Base-by-base conservation (phyloP, 2,888 invertebrate genomes). In the Polylopha cassiicola region DNA sequence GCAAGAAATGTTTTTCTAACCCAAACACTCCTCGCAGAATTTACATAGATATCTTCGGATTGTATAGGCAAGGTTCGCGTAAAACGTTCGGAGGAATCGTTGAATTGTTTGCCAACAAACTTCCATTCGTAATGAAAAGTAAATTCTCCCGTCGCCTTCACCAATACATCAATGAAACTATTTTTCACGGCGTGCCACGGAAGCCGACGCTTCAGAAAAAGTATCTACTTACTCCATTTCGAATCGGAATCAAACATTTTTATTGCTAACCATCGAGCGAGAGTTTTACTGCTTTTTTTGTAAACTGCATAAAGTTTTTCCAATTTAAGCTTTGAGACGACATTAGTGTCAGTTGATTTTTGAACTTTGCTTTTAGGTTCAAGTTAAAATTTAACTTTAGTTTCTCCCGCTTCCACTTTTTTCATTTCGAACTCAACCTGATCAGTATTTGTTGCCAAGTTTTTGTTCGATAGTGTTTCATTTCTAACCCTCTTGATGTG, bases 71-170 rank as follows among this genome's bases (percentile, higher is more conserved):
- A 10, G 24, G 38, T 57, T 55, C 53, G 46, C 47, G 48, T 47
- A 44, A 55, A 58, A 54, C 41, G 46, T 27, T 36, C 49, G 46
- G 46, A 51, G 59, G 64, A 70, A 58, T 66, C n/a, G 67, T 67
- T 61, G 71, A 70, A 71, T 63, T 76, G 71, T 78, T 78, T 78
- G 73, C 63, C 58, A 63, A 69, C 73, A 74, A 77, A 76, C 77
- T 76, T 72, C 63, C 64, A 60, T 15, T 69, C 62, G 75, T 76
- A 78, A 78, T 80, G 78, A 76, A 79, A 79, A 78, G 79, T 78
- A 80, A 80, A 80, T 76, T 77, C 52, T 45, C 45, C 43, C 54
- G 58, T 51, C 60, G 57, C 36, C 59, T 61, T 64, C 58, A 53
- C 65, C 61, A 62, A 65, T 67, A 73, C 73, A 72, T 74, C 76